Base-by-base conservation (phyloP, 2,113 vertebrate species). In the Tetraodon nigroviridis region DNA sequence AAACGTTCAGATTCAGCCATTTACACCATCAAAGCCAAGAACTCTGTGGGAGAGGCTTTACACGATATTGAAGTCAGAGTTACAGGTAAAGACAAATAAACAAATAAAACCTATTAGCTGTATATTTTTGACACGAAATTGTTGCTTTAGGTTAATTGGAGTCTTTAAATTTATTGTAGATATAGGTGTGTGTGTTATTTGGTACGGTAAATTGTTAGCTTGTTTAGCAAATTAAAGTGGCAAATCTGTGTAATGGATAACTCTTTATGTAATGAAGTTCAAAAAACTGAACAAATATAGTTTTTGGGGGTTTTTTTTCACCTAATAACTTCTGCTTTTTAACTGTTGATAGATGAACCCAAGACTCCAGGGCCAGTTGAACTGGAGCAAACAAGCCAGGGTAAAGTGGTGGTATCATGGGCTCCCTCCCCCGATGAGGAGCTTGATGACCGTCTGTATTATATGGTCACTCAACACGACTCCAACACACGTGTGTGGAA, bases 51-150 rank as follows among this genome's bases (percentile, higher is more conserved):
- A 0, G 82, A 91, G 51, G 86, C 89, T 17, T 64, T 83, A 3
- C 89, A 92, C 71, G 89, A 80, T 68, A 83, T 96, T 82, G 86
- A 89, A 48, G 78, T 97, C 53, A 87, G 84, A 80, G 89, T 95
- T 55, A 89, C 91, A 91, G 94, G 93, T 97, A 88, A 88, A 54
- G 7, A 49, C 3, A 18, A 53, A 46, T n/a, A n/a, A n/a, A n/a
- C n/a, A n/a, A 18, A 29, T 21, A 15, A 51, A 1, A 1, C 11
- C 41, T 44, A 44, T 24, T 24, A 24, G 6, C 2, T 48, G 46
- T 17, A 18, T 17, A 48, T 17, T 44, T 42, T 48, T 45, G 20
- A 22, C 1, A 66, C 29, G 5, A n/a, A n/a, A n/a, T n/a, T n/a
- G n/a, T n/a, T n/a, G n/a, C n/a, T n/a, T 13, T 19, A 7, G 27